Base-by-base conservation (phyloP, 2,888 invertebrate genomes). In the Mythimna albipuncta region DNA sequence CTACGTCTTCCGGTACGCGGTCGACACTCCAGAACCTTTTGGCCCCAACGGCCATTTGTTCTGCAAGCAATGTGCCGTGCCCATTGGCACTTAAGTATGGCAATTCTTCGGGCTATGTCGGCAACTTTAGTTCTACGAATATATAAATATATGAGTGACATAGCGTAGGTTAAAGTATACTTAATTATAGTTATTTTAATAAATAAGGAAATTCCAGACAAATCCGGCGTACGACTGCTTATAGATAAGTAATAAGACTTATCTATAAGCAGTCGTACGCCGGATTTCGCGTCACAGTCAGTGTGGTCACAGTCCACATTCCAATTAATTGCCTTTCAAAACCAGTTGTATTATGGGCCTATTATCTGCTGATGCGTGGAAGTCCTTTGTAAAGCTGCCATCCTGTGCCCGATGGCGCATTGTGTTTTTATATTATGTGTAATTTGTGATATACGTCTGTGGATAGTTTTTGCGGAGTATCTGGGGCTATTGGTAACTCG, bases 291-390 rank as follows among this genome's bases (percentile, higher is more conserved):
- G 62, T 54, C 66, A 64, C 19, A 19, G 4, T 41, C 41, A 41
- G 16, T 61, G 13, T 61, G 41, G 41, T 61, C 61, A 6, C 6
- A 7, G 13, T 26, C 41, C 58, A 55, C 54, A 79, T 71, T 71
- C 52, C 71, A 52, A 71, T 77, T 70, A 52, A 77, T 77, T 70
- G 72, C 69, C 32, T 69, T 65, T 66, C 44, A 58, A 32, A 50
- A 38, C n/a, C 47, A 58, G 35, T 64, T 69, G 26, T 69, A 44
- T 47, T 32, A 62, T 50, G 41, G 16, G 7, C n/a, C 58, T 54
- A 62, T 55, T 68, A 32, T 44, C 52, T 52, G 38, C 61, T 68
- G 64, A 64, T 47, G 65, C 44, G 65, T 58, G 54, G 35, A 58
- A 35, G 38, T 59, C 67, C 55, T 81, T 76, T 70, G 63, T 68